Evolutionary conservation across 2,797 vertebrate species (phyloP), one percentile per base, ranked within the genome.

Genomic region (Luscinia megarhynchos): DNA sequence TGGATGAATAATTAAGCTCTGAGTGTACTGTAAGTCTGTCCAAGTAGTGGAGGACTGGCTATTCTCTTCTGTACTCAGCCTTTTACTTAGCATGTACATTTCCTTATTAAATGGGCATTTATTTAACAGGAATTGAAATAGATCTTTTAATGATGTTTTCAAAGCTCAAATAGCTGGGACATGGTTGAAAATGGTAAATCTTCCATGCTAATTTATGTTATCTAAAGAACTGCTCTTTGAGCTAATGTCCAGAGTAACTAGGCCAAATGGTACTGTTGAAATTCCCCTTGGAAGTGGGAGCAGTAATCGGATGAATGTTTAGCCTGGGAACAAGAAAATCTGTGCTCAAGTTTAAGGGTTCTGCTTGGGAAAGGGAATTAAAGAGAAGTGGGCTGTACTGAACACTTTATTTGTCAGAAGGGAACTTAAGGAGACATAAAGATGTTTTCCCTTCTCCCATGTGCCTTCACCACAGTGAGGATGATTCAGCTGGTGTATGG

Each of bases 141-240:
- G 61, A 30, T 80, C 63, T 94, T 72, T 69, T 66, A 86, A 36
- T 1, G 6, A 54, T 87, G 36, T 93, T 91, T 90, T 88, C 73
- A 84, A 81, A 94, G 91, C 40, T 78, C 14, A 21, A 3, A 66
- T 90, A 84, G 36, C 73, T 62, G 80, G 66, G 66, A 94, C 79
- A 84, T 1, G 2, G 64, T 54, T 94, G 58, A 72, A 96, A 85
- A 75, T 80, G 34, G 68, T 70, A 87, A 92, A 77, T 81, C 79
- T 69, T 78, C 90, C 85, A 76, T 94, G 87, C 58, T 96, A 82
- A 91, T 95, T 93, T 94, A 84, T 78, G 46, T 80, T 88, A 66
- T 43, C 51, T 86, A 34, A 81, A 66, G 82, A 89, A 45, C 66
- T 83, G 43, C 45, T 53, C 54, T 83, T 91, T 46, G 55, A 90